Evolutionary conservation across 2,797 vertebrate genomes (phyloP).

Genomic region (Parotocinclus haroldoi): DNA sequence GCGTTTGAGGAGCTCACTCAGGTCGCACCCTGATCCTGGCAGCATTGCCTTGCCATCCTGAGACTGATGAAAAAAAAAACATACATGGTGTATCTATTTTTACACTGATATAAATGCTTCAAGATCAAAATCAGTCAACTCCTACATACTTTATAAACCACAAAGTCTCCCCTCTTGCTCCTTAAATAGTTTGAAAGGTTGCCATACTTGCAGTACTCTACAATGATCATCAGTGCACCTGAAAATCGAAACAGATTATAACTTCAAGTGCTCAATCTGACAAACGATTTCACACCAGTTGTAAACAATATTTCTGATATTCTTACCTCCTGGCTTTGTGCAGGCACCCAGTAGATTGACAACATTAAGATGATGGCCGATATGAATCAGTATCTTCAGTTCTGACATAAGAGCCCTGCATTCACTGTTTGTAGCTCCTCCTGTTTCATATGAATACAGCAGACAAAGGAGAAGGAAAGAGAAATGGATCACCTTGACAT

Average conservation of each 20-base stretch:
- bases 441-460: constrained; percentile 55
- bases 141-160: constrained; percentile 82
- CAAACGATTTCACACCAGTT: neutral
- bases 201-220: constrained; percentile 93
- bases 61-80: constrained; percentile 62
- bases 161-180: constrained; percentile 84
- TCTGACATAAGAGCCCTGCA: constrained; percentile 94
- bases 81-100: neutral
- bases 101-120: neutral
- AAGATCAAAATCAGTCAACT: neutral
- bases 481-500: no score
- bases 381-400: constrained; percentile 93
- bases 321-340: constrained; percentile 90
- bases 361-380: constrained; percentile 93
- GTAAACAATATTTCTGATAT: neutral
- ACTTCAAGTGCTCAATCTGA: neutral
- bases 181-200: constrained; percentile 89
- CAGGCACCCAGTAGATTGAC: constrained; percentile 93
- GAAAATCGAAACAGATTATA: neutral
- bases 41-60: constrained; percentile 78
- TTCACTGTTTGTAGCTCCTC: constrained; percentile 88
- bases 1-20: constrained; percentile 86
- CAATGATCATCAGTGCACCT: constrained; percentile 95
- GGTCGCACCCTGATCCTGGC: constrained; percentile 76
- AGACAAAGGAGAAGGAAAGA: no score